Evolutionary conservation across 1,140 invertebrate species (phyloP).

Genomic region (Drosophila nigrodunni): DNA sequence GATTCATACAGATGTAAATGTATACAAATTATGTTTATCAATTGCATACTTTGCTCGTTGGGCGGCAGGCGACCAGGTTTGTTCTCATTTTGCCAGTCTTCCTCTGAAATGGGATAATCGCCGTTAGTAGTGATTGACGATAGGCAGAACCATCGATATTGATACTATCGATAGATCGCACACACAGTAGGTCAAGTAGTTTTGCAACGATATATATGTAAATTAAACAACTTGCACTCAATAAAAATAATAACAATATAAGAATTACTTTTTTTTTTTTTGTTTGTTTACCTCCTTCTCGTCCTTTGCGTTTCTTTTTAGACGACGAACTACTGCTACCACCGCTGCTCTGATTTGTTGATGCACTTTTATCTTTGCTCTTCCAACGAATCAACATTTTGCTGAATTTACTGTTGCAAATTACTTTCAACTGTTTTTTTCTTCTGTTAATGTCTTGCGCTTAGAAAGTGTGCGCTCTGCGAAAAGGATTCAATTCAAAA

Average conservation of each 20-base stretch:
- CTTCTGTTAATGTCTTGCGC: neutral
- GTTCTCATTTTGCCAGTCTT: slow-evolving; percentile 84
- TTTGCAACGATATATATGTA: no score
- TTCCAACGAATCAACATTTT: slow-evolving; percentile 87
- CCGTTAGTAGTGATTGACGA: slow-evolving; percentile 2
- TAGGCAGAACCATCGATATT: slow-evolving; percentile 1
- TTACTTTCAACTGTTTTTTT: slow-evolving; percentile 5
- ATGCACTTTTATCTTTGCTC: slow-evolving; percentile 87
- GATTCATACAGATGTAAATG: neutral
- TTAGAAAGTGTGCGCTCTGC: slow-evolving; percentile 13
- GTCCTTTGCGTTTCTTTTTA: slow-evolving; percentile 87
- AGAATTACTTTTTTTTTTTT: slow-evolving; percentile 2
- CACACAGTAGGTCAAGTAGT: neutral
- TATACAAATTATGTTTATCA: neutral
- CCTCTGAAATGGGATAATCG: slow-evolving; percentile 58
- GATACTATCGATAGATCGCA: slow-evolving; percentile 27
- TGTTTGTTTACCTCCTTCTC: slow-evolving; percentile 84
- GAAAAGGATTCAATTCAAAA: neutral
- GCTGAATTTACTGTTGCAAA: slow-evolving; percentile 9
- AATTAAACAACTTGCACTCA: no score
- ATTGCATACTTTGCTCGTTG: slow-evolving; percentile 74
- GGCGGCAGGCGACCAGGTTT: slow-evolving; percentile 73
- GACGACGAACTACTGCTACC: slow-evolving; percentile 83
- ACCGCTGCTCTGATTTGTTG: slow-evolving; percentile 75
- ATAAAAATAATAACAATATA: neutral